Conservation (phyloP, 2,797 vertebrate genomes). For the Parotocinclus haroldoi region DNA sequence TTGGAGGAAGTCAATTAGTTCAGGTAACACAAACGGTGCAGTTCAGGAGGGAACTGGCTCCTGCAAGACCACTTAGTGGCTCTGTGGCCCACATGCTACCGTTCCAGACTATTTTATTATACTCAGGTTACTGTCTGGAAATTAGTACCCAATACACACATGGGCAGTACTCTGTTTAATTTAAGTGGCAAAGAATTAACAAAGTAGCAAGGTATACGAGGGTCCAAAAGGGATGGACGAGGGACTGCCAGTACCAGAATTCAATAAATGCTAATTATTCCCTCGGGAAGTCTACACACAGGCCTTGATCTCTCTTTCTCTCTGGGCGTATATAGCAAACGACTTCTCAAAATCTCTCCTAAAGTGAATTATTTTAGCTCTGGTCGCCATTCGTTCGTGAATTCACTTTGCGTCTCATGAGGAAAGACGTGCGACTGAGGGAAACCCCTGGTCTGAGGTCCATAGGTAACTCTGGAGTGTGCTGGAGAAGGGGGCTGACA, state of each 20-base stretch:
- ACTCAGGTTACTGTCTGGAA: constrained; percentile 64
- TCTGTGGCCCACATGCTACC: constrained; percentile 51
- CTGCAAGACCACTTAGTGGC: constrained; percentile 24
- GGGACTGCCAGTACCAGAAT: constrained; percentile 25
- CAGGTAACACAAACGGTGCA: constrained; percentile 69
- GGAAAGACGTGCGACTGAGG: constrained; percentile 66
- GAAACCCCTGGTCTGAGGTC: constrained; percentile 76
- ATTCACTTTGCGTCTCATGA: constrained; percentile 17
- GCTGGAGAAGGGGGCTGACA: constrained; percentile 50
- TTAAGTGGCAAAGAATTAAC: constrained; percentile 65
- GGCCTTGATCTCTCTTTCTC: constrained; percentile 7
- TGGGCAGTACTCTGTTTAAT: constrained; percentile 55
- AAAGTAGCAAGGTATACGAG: constrained; percentile 25
- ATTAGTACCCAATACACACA: constrained; percentile 63
- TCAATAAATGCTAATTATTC: constrained; percentile 43
- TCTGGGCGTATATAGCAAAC: not conserved
- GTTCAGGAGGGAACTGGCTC: constrained; percentile 56
- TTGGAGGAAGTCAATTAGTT: constrained; percentile 67
- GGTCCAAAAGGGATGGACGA: constrained; percentile 22
- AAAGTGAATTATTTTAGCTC: too few relatives aligned
- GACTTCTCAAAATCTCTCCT: too few relatives aligned
- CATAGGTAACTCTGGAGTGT: constrained; percentile 79
- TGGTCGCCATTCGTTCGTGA: too few relatives aligned
- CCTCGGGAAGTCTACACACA: constrained; percentile 4
- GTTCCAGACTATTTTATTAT: constrained; percentile 36